phyloP scores from a whole-genome alignment of 23 tunicate species.

The Styela plicata region DNA sequence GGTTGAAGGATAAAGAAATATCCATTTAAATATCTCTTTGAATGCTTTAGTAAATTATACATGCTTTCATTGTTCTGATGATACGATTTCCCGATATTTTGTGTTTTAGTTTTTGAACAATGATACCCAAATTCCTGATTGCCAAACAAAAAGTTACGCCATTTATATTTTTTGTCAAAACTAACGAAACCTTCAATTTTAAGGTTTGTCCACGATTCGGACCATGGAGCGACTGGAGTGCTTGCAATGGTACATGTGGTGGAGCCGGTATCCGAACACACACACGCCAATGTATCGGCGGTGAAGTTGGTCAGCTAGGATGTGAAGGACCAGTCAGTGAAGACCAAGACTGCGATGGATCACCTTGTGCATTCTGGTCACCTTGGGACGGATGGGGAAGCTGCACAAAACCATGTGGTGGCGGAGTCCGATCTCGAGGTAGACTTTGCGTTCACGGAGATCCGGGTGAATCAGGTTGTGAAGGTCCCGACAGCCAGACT shows the following conservation, averaged over 20 bases:
- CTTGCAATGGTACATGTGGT: constrained; percentile 40
- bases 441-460: constrained; percentile 58
- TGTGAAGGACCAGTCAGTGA: constrained; percentile 40
- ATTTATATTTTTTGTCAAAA: too few species aligned
- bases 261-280: constrained; percentile 24
- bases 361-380: constrained; percentile 54
- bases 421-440: constrained; percentile 28
- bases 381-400: constrained; percentile 39
- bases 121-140: too few species aligned
- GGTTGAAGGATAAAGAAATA: too few species aligned
- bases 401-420: constrained; percentile 56
- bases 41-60: too few species aligned
- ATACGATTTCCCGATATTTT: not conserved
- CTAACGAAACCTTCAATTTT: too few species aligned
- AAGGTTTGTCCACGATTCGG: constrained; percentile 55
- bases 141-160: too few species aligned
- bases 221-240: constrained; percentile 38
- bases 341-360: constrained; percentile 19
- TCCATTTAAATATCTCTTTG: too few species aligned
- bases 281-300: constrained; percentile 8
- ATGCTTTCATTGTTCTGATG: not conserved
- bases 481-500: constrained; percentile 19
- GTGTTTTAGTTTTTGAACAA: too few species aligned
- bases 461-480: constrained; percentile 47
- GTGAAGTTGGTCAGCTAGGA: constrained; percentile 17